Evolutionary conservation across 2,797 vertebrate species (phyloP).

Genomic region (Sternarchorhynchus goeldii): DNA sequence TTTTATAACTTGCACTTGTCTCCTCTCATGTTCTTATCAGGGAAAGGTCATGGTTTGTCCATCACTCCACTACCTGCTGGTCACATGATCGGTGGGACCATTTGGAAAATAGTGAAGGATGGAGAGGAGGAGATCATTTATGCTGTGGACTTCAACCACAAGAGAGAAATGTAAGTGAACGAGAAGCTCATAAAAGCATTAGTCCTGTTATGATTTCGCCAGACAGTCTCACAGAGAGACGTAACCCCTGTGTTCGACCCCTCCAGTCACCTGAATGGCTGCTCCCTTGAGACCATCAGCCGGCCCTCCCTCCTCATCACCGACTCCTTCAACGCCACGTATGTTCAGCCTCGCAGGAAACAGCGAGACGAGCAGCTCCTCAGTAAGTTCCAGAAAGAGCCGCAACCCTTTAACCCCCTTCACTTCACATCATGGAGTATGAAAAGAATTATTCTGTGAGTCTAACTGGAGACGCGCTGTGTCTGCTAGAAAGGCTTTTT

Average conservation of each 20-base stretch:
- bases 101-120: constrained; percentile 99
- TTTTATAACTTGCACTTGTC: no score
- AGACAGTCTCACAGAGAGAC: not conserved
- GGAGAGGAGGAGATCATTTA: constrained; percentile 98
- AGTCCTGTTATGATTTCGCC: not conserved
- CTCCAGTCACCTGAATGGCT: constrained; percentile 93
- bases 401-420: not conserved
- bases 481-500: not conserved
- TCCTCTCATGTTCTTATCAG: constrained; percentile 64
- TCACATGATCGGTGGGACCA: constrained; percentile 98
- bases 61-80: constrained; percentile 96
- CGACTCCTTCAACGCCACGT: constrained; percentile 95
- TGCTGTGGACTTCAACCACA: constrained; percentile 99
- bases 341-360: constrained; percentile 94
- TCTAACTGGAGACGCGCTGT: not conserved
- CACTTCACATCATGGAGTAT: not conserved
- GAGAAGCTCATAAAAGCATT: not conserved
- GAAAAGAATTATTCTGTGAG: not conserved
- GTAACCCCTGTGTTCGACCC: constrained; percentile 21
- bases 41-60: constrained; percentile 98
- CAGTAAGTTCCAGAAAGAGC: constrained; percentile 77
- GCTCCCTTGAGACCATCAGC: constrained; percentile 92
- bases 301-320: constrained; percentile 97
- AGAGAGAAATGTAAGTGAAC: constrained; percentile 92
- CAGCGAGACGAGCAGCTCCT: constrained; percentile 96